Base-by-base conservation (phyloP, 2,797 vertebrate species). In the Enteromius afrohamiltoni region DNA sequence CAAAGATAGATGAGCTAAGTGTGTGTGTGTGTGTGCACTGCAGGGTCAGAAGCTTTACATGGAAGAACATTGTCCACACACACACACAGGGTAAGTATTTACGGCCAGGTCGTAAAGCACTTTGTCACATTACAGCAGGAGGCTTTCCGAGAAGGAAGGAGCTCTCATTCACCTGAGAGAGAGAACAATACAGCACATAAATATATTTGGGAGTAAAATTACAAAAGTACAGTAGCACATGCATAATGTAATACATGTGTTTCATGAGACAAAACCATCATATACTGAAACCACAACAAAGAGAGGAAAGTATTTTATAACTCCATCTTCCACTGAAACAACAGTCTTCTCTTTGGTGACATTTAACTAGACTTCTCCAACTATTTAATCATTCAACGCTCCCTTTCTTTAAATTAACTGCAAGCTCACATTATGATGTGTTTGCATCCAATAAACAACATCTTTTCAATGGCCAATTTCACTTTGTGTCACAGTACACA, bases 51-150 rank as follows among this genome's bases (percentile, higher is more conserved):
- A 65, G 70, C 64, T 85, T 84, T 55, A 78, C 83, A 80, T 84
- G 58, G 71, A 81, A 83, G 73, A 77, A 85, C 77, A 82, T 62
- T 85, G 81, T 86, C 81, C 83, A 86, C 82, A 85, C 76, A 58
- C 23, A 42, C 69, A 68, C 67, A 23, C 64, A 58, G 82, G 84
- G 74, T 82, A 86, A 85, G 82, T 84, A 88, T 88, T 88, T 88
- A 88, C 73, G 47, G 68, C 86, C 82, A 75, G 79, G 86, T 73
- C 80, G 53, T 88, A 88, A 88, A 88, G 79, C 79, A 87, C 84
- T 88, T 87, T 84, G 87, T 85, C 85, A 87, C 84, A 87, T 84
- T 88, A 86, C 87, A 87, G 86, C 85, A 87, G 84, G 87, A 86
- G 87, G 84, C 80, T 86, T 86, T 85, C 84, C 75, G 60, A 77